A percentile compares a stretch with the other conserved stretches of the same genome.
phyloP scores from a whole-genome alignment of 2,888 invertebrate species.

The Heteromurus nitidus region DNA sequence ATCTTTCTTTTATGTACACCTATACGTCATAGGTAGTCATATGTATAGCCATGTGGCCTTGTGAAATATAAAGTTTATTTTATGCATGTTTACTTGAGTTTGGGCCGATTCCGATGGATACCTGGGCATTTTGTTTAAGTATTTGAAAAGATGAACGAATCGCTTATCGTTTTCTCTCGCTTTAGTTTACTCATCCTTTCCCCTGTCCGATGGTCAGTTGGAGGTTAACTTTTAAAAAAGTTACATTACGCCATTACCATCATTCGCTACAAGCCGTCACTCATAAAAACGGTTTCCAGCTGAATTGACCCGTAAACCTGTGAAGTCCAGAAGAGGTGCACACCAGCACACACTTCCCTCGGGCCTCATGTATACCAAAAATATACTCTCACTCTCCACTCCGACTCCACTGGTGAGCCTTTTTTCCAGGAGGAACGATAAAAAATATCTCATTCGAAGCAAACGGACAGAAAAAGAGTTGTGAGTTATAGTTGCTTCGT shows the following conservation, averaged over 20 bases:
- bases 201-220: slow-evolving; percentile 42
- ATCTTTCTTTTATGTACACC: too few relatives aligned
- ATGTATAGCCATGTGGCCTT: not conserved
- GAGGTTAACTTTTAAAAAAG: slow-evolving; percentile 46
- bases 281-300: slow-evolving; percentile 63
- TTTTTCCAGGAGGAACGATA: not conserved
- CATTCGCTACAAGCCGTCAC: slow-evolving; percentile 62
- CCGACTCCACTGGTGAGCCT: not conserved
- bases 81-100: not conserved
- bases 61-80: slow-evolving; percentile 40
- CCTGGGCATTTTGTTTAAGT: not conserved
- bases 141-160: too few relatives aligned
- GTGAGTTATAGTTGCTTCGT: too few relatives aligned
- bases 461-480: not conserved
- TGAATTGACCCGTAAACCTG: slow-evolving; percentile 58
- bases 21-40: too few relatives aligned
- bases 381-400: not conserved
- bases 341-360: too few relatives aligned
- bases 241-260: slow-evolving; percentile 61
- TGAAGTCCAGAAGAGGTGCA: slow-evolving; percentile 1
- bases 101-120: not conserved
- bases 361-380: too few relatives aligned
- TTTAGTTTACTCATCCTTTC: slow-evolving; percentile 17
- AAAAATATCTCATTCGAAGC: slow-evolving; percentile 9
- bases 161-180: not conserved